These are phyloP conservation scores for Decapterus maruadsi DNA, from an alignment of 2,797 vertebrate species.

Conservation along the genomic window DNA sequence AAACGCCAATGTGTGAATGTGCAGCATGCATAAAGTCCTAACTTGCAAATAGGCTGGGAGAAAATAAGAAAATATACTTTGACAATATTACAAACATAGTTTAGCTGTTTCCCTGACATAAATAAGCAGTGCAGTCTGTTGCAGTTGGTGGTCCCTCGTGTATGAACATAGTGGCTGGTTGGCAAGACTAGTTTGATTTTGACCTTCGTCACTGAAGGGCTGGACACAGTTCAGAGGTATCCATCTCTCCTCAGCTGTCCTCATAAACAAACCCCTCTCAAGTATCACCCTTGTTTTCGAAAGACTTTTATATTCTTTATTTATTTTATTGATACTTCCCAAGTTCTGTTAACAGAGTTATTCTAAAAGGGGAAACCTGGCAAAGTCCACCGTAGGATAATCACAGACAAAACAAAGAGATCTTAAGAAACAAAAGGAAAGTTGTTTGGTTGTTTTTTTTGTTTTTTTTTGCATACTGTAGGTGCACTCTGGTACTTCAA, in stretches of 20 bases:
- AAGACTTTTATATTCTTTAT: not conserved
- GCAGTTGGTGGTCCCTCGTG: slow-evolving; percentile 30
- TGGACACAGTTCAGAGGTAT: slow-evolving; percentile 67
- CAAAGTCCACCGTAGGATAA: not conserved
- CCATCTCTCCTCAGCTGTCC: slow-evolving; percentile 64
- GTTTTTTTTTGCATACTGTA: too few species aligned
- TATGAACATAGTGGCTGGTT: slow-evolving; percentile 47
- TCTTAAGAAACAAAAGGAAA: not conserved
- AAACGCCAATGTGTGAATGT: slow-evolving; percentile 8
- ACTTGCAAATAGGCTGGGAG: not conserved
- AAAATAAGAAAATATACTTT: not conserved
- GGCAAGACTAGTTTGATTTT: slow-evolving; percentile 41
- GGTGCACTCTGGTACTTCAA: too few species aligned
- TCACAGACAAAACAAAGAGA: not conserved
- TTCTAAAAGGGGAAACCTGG: not conserved
- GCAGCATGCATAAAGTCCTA: not conserved
- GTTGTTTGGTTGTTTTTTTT: too few species aligned
- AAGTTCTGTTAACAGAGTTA: not conserved
- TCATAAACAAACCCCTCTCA: slow-evolving; percentile 59
- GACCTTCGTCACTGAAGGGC: slow-evolving; percentile 70
- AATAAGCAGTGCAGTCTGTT: slow-evolving; percentile 17
- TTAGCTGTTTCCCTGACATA: slow-evolving; percentile 11
- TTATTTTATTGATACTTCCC: slow-evolving; percentile 6
- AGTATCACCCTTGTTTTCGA: slow-evolving; percentile 17
- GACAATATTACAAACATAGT: not conserved